These are phyloP conservation scores for Ceratotherium simum DNA, from an alignment of 2,113 vertebrate genomes.

Conservation along the genomic window DNA sequence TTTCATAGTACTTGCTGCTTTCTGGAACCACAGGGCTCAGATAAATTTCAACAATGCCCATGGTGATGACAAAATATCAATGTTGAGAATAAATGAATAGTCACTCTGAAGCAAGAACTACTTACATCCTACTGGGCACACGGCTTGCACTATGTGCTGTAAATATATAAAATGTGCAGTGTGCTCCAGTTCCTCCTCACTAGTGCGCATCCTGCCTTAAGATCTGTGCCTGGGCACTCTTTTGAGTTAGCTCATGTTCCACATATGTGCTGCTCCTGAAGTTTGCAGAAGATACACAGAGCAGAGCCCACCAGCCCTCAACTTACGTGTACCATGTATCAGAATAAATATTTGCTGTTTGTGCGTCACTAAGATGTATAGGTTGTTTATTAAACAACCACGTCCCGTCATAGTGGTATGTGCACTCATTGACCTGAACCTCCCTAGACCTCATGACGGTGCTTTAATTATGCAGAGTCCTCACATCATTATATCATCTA, in stretches of 20 bases:
- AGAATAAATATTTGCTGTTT: neutral
- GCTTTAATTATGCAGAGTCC: neutral
- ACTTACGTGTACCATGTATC: neutral
- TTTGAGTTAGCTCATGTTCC: neutral
- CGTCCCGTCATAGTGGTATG: neutral
- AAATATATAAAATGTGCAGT: neutral
- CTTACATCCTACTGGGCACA: too few relatives aligned
- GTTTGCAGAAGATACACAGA: neutral
- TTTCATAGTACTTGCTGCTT: neutral
- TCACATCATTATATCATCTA: neutral
- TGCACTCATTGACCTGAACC: neutral
- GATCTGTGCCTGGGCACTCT: neutral
- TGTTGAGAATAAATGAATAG: neutral
- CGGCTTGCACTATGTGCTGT: neutral
- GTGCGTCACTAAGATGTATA: neutral
- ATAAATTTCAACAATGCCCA: neutral
- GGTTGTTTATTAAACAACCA: neutral
- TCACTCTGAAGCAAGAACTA: neutral
- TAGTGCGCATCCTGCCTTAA: neutral
- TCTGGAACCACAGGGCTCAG: neutral
- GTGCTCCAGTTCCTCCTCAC: neutral
- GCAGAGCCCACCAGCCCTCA: neutral
- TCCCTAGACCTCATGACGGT: neutral
- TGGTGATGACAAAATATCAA: neutral
- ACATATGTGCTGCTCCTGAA: neutral